Conservation (phyloP, 2,113 vertebrate genomes). For the Cyanistes caeruleus region DNA sequence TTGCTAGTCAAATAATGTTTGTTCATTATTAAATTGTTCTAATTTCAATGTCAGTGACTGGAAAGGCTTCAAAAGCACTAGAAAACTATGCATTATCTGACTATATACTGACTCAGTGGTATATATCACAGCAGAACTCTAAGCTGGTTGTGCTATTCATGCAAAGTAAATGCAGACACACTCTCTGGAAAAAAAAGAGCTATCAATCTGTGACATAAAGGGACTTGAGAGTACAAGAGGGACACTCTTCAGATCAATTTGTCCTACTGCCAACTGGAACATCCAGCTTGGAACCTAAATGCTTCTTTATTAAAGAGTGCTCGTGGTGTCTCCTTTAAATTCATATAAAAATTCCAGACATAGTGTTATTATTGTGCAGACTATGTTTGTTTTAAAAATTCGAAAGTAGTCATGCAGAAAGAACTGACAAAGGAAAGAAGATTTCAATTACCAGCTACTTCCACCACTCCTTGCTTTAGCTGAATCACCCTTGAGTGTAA, state of each 20-base stretch:
- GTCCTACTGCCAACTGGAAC: constrained; percentile 60
- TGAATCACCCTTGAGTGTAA: not conserved
- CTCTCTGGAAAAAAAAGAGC: constrained; percentile 6
- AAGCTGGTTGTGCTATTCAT: not conserved
- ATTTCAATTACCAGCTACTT: constrained; percentile 28
- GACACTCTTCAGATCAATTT: constrained; percentile 48
- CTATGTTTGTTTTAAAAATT: constrained; percentile 5
- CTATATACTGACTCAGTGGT: not conserved
- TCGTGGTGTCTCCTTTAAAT: not conserved
- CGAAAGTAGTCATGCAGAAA: not conserved
- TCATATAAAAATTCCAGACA: not conserved
- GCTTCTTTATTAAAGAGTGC: constrained; percentile 43
- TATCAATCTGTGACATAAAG: constrained; percentile 66
- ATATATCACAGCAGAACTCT: not conserved
- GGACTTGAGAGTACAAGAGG: constrained; percentile 57
- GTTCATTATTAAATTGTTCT: not conserved
- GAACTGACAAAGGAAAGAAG: not conserved
- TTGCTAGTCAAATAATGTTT: not conserved
- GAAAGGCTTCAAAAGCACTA: not conserved
- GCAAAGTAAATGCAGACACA: constrained; percentile 32
- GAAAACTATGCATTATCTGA: not conserved
- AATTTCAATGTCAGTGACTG: not conserved
- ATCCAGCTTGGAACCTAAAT: constrained; percentile 41
- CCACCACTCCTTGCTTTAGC: not conserved
- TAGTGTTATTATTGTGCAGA: not conserved